Evolutionary conservation across 2,113 vertebrate species (phyloP).

Genomic region (Erythrolamprus reginae): DNA sequence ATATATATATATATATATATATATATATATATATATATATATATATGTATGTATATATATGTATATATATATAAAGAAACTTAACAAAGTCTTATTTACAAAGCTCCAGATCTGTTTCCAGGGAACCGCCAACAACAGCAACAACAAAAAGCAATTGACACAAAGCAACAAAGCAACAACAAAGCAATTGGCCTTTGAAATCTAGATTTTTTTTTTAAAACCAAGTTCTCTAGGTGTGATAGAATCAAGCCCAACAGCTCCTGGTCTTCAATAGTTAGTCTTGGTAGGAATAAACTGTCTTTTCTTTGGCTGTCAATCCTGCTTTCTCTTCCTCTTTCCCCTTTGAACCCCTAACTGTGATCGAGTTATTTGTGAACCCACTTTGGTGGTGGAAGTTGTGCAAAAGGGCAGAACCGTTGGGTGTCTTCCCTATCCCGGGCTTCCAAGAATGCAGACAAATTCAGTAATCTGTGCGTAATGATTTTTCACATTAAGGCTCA

Average conservation of each 20-base stretch:
- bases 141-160: slow-evolving; percentile 28
- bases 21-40: no score
- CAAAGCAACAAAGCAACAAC: no score
- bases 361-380: slow-evolving; percentile 63
- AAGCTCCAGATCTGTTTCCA: background rate
- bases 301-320: slow-evolving; percentile 21
- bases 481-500: slow-evolving; percentile 87
- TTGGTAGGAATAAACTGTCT: slow-evolving; percentile 38
- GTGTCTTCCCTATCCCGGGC: slow-evolving; percentile 50
- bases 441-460: slow-evolving; percentile 73
- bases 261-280: slow-evolving; percentile 40
- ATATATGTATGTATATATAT: no score
- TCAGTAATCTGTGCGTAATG: slow-evolving; percentile 85
- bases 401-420: background rate
- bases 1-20: no score
- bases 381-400: background rate
- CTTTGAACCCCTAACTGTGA: slow-evolving; percentile 50
- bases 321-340: background rate
- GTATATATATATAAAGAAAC: no score
- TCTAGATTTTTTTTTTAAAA: slow-evolving; percentile 34
- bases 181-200: slow-evolving; percentile 44
- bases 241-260: slow-evolving; percentile 52
- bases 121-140: slow-evolving; percentile 7
- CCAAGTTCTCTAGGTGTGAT: slow-evolving; percentile 29
- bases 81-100: background rate